Percentiles rank a stretch among this genome's conserved stretches.
phyloP scores from a whole-genome alignment of 2,113 vertebrate species.

The Sturnus vulgaris region DNA sequence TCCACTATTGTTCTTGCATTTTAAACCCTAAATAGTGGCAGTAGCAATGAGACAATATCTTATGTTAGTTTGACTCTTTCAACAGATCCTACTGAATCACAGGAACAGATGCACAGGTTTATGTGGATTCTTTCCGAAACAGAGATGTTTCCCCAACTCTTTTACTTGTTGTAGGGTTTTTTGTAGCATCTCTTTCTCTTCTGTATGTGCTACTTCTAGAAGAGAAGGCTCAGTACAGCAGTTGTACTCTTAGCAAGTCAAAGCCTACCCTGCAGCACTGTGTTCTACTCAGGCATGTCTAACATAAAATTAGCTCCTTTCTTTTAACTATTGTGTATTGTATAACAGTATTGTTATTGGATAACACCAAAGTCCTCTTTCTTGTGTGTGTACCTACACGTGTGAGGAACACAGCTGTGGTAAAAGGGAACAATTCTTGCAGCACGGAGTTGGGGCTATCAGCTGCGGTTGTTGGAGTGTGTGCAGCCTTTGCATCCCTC shows the following conservation, averaged over 20 bases:
- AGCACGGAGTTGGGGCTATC: neutral
- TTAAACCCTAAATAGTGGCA: neutral
- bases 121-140: neutral
- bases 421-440: neutral
- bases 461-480: neutral
- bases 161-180: neutral
- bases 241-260: neutral
- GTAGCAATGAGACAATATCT: neutral
- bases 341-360: neutral
- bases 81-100: neutral
- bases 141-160: neutral
- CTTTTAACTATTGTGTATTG: neutral
- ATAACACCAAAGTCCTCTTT: neutral
- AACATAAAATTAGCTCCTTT: neutral
- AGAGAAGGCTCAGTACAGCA: neutral
- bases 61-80: neutral
- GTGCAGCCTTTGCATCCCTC: constrained; percentile 22
- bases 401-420: neutral
- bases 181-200: neutral
- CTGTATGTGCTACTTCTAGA: neutral
- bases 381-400: neutral
- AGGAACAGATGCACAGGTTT: neutral
- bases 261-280: neutral
- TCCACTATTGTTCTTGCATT: neutral
- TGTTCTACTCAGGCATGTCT: neutral